Conservation (phyloP, 2,797 vertebrate species). For the Lateolabrax maculatus region DNA sequence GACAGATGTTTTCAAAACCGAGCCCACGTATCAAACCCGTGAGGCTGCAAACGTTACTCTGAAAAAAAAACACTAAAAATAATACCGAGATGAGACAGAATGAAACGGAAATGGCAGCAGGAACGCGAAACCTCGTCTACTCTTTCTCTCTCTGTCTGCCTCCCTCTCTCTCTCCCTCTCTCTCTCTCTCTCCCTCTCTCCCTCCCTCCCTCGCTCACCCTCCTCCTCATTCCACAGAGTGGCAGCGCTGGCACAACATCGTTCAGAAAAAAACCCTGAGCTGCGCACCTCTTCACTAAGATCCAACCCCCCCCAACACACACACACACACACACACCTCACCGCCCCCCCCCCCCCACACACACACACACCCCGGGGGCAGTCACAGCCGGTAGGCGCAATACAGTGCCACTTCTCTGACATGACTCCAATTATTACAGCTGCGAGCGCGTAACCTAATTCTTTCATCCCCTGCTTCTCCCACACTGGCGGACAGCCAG, state of each 20-base stretch:
- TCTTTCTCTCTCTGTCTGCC: neutral
- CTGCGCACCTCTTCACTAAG: conserved; percentile 53
- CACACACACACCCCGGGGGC: too few species aligned
- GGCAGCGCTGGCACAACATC: conserved; percentile 76
- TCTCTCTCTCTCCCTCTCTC: conserved; percentile 7
- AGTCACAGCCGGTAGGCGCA: conserved; percentile 63
- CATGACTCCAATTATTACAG: conserved; percentile 49
- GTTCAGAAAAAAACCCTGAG: conserved; percentile 56
- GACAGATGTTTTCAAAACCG: conserved; percentile 11
- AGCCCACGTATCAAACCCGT: neutral
- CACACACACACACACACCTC: too few species aligned
- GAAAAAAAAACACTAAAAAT: conserved; percentile 37
- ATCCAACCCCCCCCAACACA: conserved; percentile 1
- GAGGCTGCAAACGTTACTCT: neutral
- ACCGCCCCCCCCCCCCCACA: too few species aligned
- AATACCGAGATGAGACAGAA: conserved; percentile 30
- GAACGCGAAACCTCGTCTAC: neutral
- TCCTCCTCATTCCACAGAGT: conserved; percentile 64
- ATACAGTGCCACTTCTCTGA: conserved; percentile 43
- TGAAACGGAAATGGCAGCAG: conserved; percentile 22
- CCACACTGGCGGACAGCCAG: conserved; percentile 51
- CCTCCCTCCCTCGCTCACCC: conserved; percentile 7
- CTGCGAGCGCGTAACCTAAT: conserved; percentile 52
- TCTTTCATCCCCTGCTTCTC: conserved; percentile 48
- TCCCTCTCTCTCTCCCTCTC: conserved; percentile 5